phyloP scores from a whole-genome alignment of 2,797 vertebrate genomes.

The Amazona finschi region DNA sequence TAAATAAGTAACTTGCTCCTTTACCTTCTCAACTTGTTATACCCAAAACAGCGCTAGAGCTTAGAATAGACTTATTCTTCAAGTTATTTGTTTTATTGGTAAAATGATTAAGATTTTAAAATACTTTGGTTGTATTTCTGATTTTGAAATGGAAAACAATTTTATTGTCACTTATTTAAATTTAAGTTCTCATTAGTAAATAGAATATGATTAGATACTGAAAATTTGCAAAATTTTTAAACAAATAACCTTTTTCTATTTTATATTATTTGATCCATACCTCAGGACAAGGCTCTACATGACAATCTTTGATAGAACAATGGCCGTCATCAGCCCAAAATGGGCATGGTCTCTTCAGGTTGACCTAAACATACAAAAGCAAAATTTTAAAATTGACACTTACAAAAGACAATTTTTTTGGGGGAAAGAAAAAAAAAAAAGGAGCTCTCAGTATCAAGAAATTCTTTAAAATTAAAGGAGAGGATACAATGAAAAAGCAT shows the following conservation, averaged over 20 bases:
- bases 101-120: background rate
- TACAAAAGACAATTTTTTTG: background rate
- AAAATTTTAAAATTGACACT: background rate
- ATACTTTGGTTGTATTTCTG: background rate
- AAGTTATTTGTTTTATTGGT: background rate
- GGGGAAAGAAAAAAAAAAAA: background rate
- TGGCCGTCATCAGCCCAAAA: constrained; percentile 95
- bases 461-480: background rate
- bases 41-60: background rate
- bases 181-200: background rate
- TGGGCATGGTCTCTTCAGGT: constrained; percentile 92
- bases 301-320: constrained; percentile 95
- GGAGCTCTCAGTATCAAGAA: background rate
- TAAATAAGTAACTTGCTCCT: background rate
- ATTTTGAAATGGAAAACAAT: background rate
- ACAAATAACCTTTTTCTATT: background rate
- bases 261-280: constrained; percentile 72
- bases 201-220: background rate
- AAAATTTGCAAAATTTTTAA: background rate
- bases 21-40: background rate
- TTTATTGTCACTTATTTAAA: background rate
- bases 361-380: constrained; percentile 79
- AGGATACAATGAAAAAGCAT: background rate
- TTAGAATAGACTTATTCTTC: background rate
- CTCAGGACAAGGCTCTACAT: constrained; percentile 95